A percentile compares a stretch with the other conserved stretches of the same genome.
phyloP scores from a whole-genome alignment of 2,797 vertebrate species.

The Garrulus glandarius region DNA sequence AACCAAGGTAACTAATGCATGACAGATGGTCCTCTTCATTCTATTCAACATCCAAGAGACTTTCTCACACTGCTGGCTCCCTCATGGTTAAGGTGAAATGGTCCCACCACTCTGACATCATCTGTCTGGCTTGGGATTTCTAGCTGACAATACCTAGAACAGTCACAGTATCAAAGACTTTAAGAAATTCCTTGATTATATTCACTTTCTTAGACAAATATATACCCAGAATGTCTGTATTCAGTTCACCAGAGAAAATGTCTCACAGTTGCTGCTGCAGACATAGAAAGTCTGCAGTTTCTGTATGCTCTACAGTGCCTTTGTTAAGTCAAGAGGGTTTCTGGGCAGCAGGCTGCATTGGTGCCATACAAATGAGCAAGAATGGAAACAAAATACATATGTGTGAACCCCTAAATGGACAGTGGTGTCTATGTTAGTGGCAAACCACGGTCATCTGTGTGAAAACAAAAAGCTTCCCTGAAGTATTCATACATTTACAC shows the following conservation, averaged over 20 bases:
- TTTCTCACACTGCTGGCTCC: background rate
- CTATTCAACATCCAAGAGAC: background rate
- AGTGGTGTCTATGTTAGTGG: background rate
- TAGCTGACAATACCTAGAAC: background rate
- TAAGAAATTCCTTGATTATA: background rate
- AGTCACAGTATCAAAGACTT: background rate
- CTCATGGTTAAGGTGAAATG: background rate
- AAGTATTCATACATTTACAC: background rate
- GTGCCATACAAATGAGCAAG: background rate
- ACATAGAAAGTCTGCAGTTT: background rate
- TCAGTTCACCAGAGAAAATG: background rate
- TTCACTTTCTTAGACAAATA: background rate
- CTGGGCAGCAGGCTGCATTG: background rate
- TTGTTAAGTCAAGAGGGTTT: background rate
- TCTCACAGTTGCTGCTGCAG: background rate
- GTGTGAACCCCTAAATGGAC: background rate
- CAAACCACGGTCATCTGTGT: accelerated
- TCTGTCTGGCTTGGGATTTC: background rate
- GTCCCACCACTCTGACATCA: background rate
- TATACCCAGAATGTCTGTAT: background rate
- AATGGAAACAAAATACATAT: background rate
- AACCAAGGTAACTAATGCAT: background rate
- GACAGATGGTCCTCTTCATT: background rate
- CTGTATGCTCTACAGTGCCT: background rate
- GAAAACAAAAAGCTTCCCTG: background rate